phyloP scores from a whole-genome alignment of 1,140 invertebrate species.

The Charaxes varanes region DNA sequence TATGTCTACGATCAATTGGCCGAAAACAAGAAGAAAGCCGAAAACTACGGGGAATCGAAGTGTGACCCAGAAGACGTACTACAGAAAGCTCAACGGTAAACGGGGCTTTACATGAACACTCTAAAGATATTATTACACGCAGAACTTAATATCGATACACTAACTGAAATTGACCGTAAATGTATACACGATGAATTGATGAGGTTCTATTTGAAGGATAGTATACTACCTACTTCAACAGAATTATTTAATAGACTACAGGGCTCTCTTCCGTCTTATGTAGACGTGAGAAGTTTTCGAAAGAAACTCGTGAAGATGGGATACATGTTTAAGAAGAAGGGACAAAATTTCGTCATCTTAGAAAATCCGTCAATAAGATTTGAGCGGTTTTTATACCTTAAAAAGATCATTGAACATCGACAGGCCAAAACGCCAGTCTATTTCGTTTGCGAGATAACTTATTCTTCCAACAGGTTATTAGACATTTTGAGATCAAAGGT shows the following conservation, averaged over 20 bases:
- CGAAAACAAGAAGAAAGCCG: constrained; percentile 2
- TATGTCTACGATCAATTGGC: constrained; percentile 5
- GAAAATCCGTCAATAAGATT: constrained; percentile 28
- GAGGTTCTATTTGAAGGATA: constrained; percentile 15
- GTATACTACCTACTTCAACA: constrained; percentile 19
- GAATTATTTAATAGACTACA: constrained; percentile 21
- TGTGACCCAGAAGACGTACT: background rate
- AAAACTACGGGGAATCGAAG: too few relatives aligned
- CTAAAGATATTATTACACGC: constrained; percentile 7
- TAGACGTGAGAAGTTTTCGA: constrained; percentile 28
- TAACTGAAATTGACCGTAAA: constrained; percentile 18
- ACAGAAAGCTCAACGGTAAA: constrained; percentile 10
- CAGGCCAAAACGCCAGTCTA: constrained; percentile 14
- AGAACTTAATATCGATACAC: background rate
- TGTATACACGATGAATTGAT: constrained; percentile 15
- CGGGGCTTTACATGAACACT: constrained; percentile 11
- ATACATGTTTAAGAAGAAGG: constrained; percentile 27
- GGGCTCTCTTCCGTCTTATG: constrained; percentile 18
- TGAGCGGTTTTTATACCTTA: constrained; percentile 36
- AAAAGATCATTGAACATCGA: constrained; percentile 17
- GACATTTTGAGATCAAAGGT: constrained; percentile 9
- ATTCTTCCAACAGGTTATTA: constrained; percentile 2
- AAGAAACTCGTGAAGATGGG: constrained; percentile 28
- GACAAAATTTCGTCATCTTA: constrained; percentile 16
- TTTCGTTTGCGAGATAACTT: constrained; percentile 15